Percentiles rank a stretch among this genome's conserved stretches.
Conservation (phyloP, 2,113 vertebrate species). For the Loxodonta africana region DNA sequence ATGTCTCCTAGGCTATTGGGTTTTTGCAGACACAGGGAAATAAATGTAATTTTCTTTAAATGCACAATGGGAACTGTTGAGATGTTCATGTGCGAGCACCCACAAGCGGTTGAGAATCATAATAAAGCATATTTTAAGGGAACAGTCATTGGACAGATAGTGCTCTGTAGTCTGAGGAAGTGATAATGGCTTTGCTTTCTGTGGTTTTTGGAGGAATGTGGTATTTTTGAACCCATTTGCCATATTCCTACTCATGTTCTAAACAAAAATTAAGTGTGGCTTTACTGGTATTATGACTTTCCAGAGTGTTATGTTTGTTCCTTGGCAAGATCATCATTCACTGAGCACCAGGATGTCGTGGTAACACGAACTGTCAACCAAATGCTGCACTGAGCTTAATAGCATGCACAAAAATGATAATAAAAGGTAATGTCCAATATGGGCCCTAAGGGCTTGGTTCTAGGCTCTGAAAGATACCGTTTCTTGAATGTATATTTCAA, state of each 20-base stretch:
- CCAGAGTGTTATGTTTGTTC: background rate
- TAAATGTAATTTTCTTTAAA: background rate
- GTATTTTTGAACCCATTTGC: slow-evolving; percentile 27
- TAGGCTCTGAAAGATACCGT: background rate
- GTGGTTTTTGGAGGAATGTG: slow-evolving; percentile 20
- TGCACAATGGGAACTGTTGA: background rate
- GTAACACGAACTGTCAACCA: background rate
- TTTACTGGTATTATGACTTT: slow-evolving; percentile 15
- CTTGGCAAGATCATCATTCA: background rate
- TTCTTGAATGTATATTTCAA: slow-evolving; percentile 27
- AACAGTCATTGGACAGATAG: background rate
- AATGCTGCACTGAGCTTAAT: background rate
- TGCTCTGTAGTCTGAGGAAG: background rate
- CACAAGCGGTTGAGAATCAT: background rate
- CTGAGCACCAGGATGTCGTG: background rate
- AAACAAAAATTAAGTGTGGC: background rate
- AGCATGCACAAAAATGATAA: background rate
- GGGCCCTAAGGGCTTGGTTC: background rate
- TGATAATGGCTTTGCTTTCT: background rate
- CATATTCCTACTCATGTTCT: background rate
- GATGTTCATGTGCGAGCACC: background rate
- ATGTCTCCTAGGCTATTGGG: too few relatives aligned
- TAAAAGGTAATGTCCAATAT: background rate
- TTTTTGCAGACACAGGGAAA: slow-evolving; percentile 1
- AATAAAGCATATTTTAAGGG: slow-evolving; percentile 18